These are phyloP conservation scores for Phallusia fumigata DNA, from an alignment of 23 tunicate species.

Conservation along the genomic window DNA sequence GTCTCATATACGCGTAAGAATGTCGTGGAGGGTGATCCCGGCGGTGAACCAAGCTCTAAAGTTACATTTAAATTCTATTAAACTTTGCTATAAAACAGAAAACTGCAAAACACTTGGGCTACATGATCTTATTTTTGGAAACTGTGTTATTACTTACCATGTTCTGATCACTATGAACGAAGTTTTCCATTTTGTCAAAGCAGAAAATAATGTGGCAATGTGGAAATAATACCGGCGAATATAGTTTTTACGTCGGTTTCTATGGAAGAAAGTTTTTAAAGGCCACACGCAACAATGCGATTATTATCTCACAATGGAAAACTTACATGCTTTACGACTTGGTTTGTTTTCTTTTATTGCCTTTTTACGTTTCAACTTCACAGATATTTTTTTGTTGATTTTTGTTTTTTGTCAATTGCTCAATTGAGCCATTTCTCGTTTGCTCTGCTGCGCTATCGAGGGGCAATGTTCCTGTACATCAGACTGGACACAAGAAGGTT, in stretches of 20 bases:
- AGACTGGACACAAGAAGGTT: too few relatives aligned
- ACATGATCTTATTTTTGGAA: background rate
- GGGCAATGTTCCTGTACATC: too few relatives aligned
- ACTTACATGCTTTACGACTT: background rate
- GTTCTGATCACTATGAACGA: background rate
- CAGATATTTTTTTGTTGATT: background rate
- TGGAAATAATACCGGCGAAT: background rate
- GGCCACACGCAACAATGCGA: background rate
- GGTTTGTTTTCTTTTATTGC: too few relatives aligned
- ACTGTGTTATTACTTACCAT: slow-evolving; percentile 7
- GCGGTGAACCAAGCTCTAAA: background rate
- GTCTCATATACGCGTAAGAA: slow-evolving; percentile 4
- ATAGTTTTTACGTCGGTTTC: background rate
- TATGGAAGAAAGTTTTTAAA: background rate
- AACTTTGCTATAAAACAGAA: too few relatives aligned
- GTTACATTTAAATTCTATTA: background rate
- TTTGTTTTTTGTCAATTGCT: too few relatives aligned
- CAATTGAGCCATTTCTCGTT: background rate
- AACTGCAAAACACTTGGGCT: background rate
- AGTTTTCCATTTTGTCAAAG: background rate
- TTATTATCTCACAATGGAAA: background rate
- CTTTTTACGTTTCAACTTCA: background rate
- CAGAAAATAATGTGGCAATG: background rate
- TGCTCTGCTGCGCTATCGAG: background rate
- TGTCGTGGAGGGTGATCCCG: background rate